A percentile compares a stretch with the other conserved stretches of the same genome.
Conservation (phyloP, 2,888 invertebrate species). For the Pachycephus smyrnensis region DNA sequence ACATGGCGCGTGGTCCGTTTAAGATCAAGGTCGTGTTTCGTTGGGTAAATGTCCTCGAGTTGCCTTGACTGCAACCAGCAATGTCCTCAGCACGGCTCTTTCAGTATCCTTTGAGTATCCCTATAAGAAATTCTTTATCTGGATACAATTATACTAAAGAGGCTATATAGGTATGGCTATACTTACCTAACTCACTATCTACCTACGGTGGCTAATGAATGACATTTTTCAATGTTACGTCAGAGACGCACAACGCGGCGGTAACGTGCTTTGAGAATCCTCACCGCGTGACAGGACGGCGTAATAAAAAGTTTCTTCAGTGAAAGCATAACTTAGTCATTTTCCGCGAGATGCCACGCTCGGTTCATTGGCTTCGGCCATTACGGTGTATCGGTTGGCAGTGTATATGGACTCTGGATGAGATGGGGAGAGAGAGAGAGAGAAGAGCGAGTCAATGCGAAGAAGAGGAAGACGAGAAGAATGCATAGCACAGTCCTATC, state of each 20-base stretch:
- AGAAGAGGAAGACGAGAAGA: constrained; percentile 19
- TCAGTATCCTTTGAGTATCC: neutral
- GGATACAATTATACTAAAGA: neutral
- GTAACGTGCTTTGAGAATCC: neutral
- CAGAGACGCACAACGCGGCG: neutral
- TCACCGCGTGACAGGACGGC: neutral
- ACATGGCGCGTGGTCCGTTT: constrained; percentile 45
- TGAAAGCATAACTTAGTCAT: neutral
- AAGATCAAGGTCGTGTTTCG: constrained; percentile 55
- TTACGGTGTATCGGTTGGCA: neutral
- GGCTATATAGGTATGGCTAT: neutral
- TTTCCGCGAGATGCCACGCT: neutral
- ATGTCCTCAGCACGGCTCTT: neutral
- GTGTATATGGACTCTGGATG: constrained; percentile 1
- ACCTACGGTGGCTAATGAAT: neutral
- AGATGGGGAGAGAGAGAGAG: constrained; percentile 14
- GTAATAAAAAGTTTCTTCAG: neutral
- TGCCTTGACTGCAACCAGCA: constrained; percentile 36
- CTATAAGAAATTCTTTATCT: neutral
- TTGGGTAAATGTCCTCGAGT: constrained; percentile 55
- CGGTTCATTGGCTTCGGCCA: neutral
- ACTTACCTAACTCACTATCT: neutral
- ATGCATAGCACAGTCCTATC: constrained; percentile 19
- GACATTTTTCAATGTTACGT: neutral
- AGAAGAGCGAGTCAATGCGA: constrained; percentile 1